Evolutionary conservation across 2,888 invertebrate species (phyloP).

Genomic region (Spisula solida): DNA sequence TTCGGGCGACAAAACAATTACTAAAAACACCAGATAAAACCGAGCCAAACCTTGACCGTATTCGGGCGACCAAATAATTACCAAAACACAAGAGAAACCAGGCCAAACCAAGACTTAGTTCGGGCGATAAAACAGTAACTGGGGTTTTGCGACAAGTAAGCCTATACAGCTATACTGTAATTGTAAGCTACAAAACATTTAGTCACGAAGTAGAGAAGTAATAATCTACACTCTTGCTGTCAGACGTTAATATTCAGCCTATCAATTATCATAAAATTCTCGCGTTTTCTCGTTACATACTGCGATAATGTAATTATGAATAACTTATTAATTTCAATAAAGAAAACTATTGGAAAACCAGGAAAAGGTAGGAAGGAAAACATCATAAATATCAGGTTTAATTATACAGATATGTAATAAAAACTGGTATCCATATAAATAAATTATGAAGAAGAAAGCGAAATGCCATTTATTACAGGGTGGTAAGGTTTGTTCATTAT

Average conservation of each 20-base stretch:
- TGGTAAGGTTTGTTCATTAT: background rate
- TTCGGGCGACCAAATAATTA: too few species aligned
- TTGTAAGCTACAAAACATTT: too few species aligned
- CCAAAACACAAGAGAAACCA: too few species aligned
- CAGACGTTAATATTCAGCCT: background rate
- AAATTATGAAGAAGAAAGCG: constrained; percentile 11
- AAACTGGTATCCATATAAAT: background rate
- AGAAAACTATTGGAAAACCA: background rate
- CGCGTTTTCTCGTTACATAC: background rate
- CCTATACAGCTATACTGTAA: too few species aligned
- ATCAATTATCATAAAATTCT: background rate
- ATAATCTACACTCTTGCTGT: too few species aligned
- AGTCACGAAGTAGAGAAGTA: too few species aligned
- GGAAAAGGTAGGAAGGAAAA: background rate
- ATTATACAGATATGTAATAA: constrained; percentile 13
- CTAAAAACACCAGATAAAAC: too few species aligned
- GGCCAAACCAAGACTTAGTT: too few species aligned
- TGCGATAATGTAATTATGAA: background rate
- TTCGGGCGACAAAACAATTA: too few species aligned
- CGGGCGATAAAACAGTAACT: too few species aligned
- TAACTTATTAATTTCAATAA: background rate
- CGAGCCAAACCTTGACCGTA: too few species aligned
- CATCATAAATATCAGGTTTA: background rate
- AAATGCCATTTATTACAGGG: background rate
- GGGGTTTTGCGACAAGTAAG: too few species aligned